Base-by-base conservation (phyloP, 2,797 vertebrate genomes). In the Tolypeutes matacus region DNA sequence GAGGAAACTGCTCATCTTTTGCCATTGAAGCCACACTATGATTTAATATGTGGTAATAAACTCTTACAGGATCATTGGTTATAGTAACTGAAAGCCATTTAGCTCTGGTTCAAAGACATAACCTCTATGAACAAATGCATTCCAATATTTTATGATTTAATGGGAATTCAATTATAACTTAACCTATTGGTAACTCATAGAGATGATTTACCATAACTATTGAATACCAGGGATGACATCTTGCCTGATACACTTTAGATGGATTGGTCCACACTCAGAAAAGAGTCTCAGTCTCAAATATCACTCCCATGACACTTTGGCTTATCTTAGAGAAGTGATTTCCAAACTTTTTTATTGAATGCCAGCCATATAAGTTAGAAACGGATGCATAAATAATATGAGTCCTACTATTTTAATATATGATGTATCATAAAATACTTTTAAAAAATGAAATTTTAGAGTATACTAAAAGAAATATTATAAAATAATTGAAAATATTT, bases 401-500 rank as follows among this genome's bases (percentile, higher is more conserved):
- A 91, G 17, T 11, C 8, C 13, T 85, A 46, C 7, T 82, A 65
- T 53, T 96, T 92, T 95, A 83, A 83, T 69, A 64, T 34, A 34
- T 51, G 11, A 67, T 67, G 6, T 31, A 51, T 58, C 21, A 82
- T 58, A 86, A 89, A 85, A 72, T n/a, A 72, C 62, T 89, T 92
- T 53, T 21, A 36, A 60, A 36, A 60, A 76, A 72, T 65, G 5
- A 65, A 14, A 7, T 70, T 67, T 85, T 78, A 31, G 46, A 80
- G 11, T 34, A 67, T 69, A 80, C 65, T 65, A 96, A 39, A 82
- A 88, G 4, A 77, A 15, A 49, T 3, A 46, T 83, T 64, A 67
- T 36, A 76, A 85, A 86, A 64, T 65, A 76, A 56, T 75, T 88
- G 64, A 90, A 84, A 77, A 39, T 82, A 91, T 94, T 89, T 53